Conservation (phyloP, 2,888 invertebrate genomes). For the Platynereis dumerilii region DNA sequence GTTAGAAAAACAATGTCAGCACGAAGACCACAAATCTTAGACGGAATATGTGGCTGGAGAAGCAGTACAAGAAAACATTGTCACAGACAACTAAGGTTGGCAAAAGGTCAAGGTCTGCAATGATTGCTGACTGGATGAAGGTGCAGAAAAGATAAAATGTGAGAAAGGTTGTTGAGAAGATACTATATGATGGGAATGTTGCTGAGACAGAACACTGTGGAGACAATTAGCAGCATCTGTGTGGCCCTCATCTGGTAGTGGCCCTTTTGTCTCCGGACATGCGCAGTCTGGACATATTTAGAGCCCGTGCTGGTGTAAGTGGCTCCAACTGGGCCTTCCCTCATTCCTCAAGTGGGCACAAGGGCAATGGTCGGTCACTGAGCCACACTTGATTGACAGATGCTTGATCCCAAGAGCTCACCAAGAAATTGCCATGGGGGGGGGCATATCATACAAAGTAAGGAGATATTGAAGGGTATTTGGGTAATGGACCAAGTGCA, state of each 20-base stretch:
- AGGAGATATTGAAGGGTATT: too few species aligned
- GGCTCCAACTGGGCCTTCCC: not conserved
- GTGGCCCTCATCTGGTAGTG: constrained; percentile 32
- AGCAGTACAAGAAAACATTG: constrained; percentile 3
- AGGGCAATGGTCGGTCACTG: not conserved
- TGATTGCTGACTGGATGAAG: constrained; percentile 8
- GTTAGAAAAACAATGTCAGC: not conserved
- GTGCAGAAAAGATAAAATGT: constrained; percentile 21
- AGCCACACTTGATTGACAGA: not conserved
- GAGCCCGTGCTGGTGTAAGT: not conserved
- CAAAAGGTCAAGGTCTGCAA: constrained; percentile 11
- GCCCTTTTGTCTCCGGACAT: not conserved
- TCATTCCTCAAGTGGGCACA: too few species aligned
- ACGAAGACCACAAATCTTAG: not conserved
- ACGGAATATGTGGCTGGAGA: not conserved
- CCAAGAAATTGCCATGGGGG: too few species aligned
- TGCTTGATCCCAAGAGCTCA: not conserved
- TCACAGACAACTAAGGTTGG: constrained; percentile 8
- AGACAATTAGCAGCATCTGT: constrained; percentile 31
- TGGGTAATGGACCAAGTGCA: too few species aligned
- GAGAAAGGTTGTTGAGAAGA: too few species aligned
- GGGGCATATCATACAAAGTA: too few species aligned
- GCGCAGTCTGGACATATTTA: too few species aligned
- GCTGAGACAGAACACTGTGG: constrained; percentile 33
- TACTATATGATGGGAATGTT: too few species aligned